Percentiles rank a stretch among this genome's conserved stretches.
Conservation (phyloP, 2,797 vertebrate genomes). For the Sebastes flavidus region DNA sequence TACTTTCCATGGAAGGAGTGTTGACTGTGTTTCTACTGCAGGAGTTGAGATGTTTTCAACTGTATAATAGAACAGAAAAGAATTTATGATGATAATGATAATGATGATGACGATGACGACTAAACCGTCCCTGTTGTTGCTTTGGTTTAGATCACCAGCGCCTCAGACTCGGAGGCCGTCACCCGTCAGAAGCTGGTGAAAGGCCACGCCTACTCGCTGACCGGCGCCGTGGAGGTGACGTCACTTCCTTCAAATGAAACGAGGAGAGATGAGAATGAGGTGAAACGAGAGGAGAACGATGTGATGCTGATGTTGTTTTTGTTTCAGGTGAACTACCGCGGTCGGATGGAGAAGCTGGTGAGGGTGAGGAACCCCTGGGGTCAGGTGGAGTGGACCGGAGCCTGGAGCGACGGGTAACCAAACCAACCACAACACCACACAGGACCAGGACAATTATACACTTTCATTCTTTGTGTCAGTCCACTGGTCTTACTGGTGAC, state of each 20-base stretch:
- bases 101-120: not conserved
- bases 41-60: no score
- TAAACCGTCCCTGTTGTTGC: not conserved
- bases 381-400: constrained; percentile 93
- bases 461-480: not conserved
- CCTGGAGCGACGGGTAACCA: constrained; percentile 90
- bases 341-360: constrained; percentile 87
- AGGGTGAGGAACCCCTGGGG: constrained; percentile 94
- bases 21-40: not conserved
- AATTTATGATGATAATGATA: not conserved
- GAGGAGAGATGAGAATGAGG: not conserved
- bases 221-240: constrained; percentile 86
- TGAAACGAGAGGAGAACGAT: not conserved
- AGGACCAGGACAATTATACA: not conserved
- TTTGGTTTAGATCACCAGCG: constrained; percentile 84
- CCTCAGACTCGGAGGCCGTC: constrained; percentile 89
- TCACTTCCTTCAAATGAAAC: not conserved
- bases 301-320: not conserved
- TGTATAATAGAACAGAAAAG: no score
- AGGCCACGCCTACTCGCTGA: constrained; percentile 94
- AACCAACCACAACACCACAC: not conserved
- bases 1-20: not conserved
- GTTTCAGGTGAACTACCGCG: constrained; percentile 81
- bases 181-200: constrained; percentile 93
- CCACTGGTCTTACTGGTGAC: not conserved